phyloP scores from a whole-genome alignment of 2,797 vertebrate species.

The Poecile montanus region DNA sequence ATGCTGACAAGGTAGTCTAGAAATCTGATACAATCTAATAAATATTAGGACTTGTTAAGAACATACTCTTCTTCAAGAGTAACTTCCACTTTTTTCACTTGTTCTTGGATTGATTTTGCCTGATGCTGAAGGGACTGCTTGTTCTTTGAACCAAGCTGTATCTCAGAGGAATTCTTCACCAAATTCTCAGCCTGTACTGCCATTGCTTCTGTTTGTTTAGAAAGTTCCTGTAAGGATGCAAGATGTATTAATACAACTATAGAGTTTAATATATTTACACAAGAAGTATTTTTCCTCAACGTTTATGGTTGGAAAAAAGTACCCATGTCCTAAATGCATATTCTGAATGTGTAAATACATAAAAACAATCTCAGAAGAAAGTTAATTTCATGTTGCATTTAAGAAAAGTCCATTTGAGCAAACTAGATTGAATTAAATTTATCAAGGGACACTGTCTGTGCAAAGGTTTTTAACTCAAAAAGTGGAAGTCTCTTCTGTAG shows the following conservation, averaged over 20 bases:
- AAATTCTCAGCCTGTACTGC: constrained; percentile 85
- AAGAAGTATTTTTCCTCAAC: background rate
- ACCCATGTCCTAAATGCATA: background rate
- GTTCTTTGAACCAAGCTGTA: constrained; percentile 90
- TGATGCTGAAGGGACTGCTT: constrained; percentile 84
- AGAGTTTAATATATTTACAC: background rate
- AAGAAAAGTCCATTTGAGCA: background rate
- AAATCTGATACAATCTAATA: constrained; percentile 59
- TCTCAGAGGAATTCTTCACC: constrained; percentile 88
- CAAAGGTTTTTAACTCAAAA: background rate
- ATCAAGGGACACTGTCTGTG: background rate
- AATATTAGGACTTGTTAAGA: constrained; percentile 74
- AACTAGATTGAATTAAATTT: background rate
- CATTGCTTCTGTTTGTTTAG: constrained; percentile 83
- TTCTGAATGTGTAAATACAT: background rate
- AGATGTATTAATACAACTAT: background rate
- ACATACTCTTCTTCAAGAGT: constrained; percentile 92
- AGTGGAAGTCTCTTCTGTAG: background rate
- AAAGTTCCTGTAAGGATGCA: constrained; percentile 81
- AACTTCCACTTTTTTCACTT: constrained; percentile 86
- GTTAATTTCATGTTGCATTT: background rate
- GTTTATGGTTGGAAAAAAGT: background rate
- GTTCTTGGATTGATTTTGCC: constrained; percentile 85
- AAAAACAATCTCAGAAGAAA: background rate
- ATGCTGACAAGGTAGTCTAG: constrained; percentile 38